Evolutionary conservation across 2,888 invertebrate species (phyloP).

Genomic region (Miltochrista miniata): DNA sequence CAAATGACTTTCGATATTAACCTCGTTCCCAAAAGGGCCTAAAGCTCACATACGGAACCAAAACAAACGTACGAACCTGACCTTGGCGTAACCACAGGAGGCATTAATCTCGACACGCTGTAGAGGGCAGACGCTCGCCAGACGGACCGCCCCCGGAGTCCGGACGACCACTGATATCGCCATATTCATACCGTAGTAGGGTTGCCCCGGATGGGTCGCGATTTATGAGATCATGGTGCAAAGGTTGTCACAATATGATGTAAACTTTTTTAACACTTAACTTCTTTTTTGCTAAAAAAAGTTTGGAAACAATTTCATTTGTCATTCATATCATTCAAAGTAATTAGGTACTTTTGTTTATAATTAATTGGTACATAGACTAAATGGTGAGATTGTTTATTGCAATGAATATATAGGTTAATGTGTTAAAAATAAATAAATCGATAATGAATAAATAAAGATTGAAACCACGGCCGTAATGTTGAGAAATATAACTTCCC

Average conservation of each 20-base stretch:
- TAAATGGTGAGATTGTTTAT: no score
- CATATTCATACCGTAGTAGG: slow-evolving; percentile 35
- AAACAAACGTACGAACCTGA: slow-evolving; percentile 41
- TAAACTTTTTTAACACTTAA: not conserved
- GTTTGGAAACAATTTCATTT: no score
- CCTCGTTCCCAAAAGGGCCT: no score
- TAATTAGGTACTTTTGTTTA: no score
- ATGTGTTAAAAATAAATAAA: no score
- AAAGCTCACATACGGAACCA: slow-evolving; percentile 13
- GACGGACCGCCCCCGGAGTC: slow-evolving; percentile 35
- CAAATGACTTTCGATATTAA: slow-evolving; percentile 3
- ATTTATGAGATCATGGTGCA: not conserved
- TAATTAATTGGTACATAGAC: no score
- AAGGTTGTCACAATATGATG: not conserved
- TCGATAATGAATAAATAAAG: no score
- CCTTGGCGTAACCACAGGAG: slow-evolving; percentile 41
- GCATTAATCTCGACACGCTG: slow-evolving; percentile 40
- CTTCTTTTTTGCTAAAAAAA: no score
- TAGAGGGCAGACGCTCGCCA: slow-evolving; percentile 39
- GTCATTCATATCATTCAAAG: no score
- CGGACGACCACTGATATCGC: slow-evolving; percentile 40
- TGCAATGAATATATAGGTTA: no score
- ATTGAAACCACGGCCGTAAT: no score
- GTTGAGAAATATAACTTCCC: no score
- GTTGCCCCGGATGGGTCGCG: slow-evolving; percentile 9